These are phyloP conservation scores for Pangasius mekongensis DNA, from an alignment of 2,797 vertebrate genomes.

Conservation along the genomic window DNA sequence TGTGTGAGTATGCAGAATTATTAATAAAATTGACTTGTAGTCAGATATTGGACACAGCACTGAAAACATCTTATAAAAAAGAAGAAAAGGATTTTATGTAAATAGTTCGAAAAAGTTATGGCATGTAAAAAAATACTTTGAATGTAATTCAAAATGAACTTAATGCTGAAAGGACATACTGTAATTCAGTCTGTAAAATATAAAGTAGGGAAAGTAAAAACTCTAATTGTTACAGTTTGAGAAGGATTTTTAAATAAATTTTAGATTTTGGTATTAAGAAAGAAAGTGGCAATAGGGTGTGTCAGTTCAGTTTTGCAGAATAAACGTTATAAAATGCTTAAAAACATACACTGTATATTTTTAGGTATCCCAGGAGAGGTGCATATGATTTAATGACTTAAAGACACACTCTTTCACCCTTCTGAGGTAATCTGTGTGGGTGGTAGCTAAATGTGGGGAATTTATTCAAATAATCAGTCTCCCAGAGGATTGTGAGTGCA, in stretches of 20 bases:
- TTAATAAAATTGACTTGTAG: not conserved
- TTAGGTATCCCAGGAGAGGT: conserved; percentile 10
- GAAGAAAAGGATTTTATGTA: not conserved
- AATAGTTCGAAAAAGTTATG: not conserved
- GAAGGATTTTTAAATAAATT: not conserved
- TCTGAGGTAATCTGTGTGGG: conserved; percentile 16
- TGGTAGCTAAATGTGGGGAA: conserved; percentile 27
- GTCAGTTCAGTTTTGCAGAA: not conserved
- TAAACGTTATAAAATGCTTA: not conserved
- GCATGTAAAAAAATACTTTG: not conserved
- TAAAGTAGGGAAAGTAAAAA: not conserved
- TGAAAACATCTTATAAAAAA: not conserved
- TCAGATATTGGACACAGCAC: not conserved
- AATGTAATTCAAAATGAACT: not conserved
- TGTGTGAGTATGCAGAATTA: not conserved
- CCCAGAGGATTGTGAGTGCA: not conserved
- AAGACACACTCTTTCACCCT: not conserved
- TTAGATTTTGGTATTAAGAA: not conserved
- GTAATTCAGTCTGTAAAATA: not conserved
- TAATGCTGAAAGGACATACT: not conserved
- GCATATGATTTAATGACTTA: not conserved
- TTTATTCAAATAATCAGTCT: not conserved
- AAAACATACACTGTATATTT: not conserved
- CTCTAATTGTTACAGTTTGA: not conserved
- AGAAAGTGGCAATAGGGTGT: too few relatives aligned